Evolutionary conservation across 2,113 vertebrate genomes (phyloP), one percentile per base, ranked within the genome.

Genomic region (Aviceda subcristata): DNA sequence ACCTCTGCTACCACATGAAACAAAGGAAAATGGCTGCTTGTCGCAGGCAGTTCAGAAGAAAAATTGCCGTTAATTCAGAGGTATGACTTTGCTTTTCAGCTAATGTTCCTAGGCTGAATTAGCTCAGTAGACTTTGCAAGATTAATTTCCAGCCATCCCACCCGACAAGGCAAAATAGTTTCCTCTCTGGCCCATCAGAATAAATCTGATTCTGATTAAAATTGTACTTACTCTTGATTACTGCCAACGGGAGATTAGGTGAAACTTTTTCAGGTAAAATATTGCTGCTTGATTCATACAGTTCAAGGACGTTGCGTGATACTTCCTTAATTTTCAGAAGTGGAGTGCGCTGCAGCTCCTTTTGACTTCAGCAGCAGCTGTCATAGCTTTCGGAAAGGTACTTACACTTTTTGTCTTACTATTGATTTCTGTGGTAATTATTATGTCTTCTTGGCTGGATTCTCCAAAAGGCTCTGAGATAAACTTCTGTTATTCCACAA

Each of bases 311-410:
- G 32, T 24, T 69, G 48, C n/a, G 16, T 20, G 48, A 72, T 34
- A 55, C 14, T 46, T 67, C 38, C 32, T 22, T 27, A 41, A 56
- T 57, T 57, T 72, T 80, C 45, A 57, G 46, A 41, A 41, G 7
- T 1, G 7, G 4, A 14, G 21, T 11, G 13, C 0, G 0, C 21
- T 51, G 18, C 32, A 41, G 14, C 9, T 41, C 7, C 27, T 63
- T 51, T 60, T 69, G 36, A 72, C 29, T 76, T 91, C 22, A 93
- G 39, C 22, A 73, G 13, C 57, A 2, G 4, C 34, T 71, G 7
- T 59, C 45, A 39, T 18, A 67, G 9, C 4, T 73, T 86, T 86
- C 91, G 57, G 41, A 76, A 89, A 76, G 8, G 9, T 48, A 46
- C 6, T 43, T 69, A 11, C 4, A 11, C 11, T 36, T 64, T 88